Percentiles rank a stretch among this genome's conserved stretches.
Evolutionary conservation across 2,888 invertebrate genomes (phyloP).

Genomic region (Eilema sororculum): DNA sequence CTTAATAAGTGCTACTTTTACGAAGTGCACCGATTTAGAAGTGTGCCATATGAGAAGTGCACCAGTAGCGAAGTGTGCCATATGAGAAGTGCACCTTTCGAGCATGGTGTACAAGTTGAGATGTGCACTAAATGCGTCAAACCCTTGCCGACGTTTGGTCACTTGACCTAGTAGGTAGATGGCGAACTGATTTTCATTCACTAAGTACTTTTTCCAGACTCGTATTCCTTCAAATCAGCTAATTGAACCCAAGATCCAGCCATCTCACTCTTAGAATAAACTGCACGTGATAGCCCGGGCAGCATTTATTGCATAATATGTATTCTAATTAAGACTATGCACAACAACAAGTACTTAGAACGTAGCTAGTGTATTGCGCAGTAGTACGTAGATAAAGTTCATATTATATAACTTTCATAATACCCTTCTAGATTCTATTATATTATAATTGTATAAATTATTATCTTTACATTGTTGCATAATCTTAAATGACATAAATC

Average conservation of each 20-base stretch:
- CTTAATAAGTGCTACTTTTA: too few relatives aligned
- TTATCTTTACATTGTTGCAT: constrained; percentile 24
- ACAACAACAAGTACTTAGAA: background rate
- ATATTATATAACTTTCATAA: constrained; percentile 33
- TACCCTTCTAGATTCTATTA: constrained; percentile 18
- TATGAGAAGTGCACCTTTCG: too few relatives aligned
- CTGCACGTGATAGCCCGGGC: background rate
- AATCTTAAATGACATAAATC: too few relatives aligned
- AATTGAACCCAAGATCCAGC: background rate
- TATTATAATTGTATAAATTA: constrained; percentile 26
- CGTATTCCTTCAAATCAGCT: background rate
- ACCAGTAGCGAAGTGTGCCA: too few relatives aligned
- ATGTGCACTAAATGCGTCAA: too few relatives aligned
- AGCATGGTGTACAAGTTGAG: too few relatives aligned
- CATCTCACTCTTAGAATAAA: background rate
- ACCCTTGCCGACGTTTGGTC: too few relatives aligned
- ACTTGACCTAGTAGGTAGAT: background rate
- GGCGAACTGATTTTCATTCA: background rate
- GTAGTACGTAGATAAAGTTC: constrained; percentile 15
- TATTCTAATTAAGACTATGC: background rate
- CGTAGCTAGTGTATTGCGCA: constrained; percentile 35
- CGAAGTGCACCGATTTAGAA: too few relatives aligned
- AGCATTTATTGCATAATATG: background rate
- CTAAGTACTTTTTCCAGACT: background rate
- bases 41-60: too few relatives aligned